Percentiles rank a stretch among this genome's conserved stretches.
Conservation (phyloP, 2,113 vertebrate genomes). For the Eulemur macaco region DNA sequence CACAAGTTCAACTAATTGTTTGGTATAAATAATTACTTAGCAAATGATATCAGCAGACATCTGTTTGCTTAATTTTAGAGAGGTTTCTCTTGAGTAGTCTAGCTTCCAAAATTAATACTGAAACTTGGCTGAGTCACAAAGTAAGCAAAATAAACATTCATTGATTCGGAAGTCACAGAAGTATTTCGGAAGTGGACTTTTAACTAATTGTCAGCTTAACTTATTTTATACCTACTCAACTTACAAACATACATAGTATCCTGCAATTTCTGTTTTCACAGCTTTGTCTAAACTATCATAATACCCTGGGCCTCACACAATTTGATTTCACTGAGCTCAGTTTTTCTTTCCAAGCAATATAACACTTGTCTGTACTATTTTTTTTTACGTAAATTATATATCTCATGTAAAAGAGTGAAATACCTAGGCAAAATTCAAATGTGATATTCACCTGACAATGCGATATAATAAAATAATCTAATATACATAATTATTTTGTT, state of each 20-base stretch:
- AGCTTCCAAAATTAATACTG: slow-evolving; percentile 62
- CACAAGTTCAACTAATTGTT: slow-evolving; percentile 60
- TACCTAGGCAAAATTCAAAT: slow-evolving; percentile 52
- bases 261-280: slow-evolving; percentile 30
- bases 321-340: slow-evolving; percentile 56
- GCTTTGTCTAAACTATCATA: background rate
- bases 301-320: background rate
- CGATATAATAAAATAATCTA: slow-evolving; percentile 38
- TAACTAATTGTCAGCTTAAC: slow-evolving; percentile 60
- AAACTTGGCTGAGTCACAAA: slow-evolving; percentile 50
- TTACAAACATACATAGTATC: background rate
- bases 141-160: slow-evolving; percentile 2
- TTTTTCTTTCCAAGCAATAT: slow-evolving; percentile 63
- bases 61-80: slow-evolving; percentile 73
- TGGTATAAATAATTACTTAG: slow-evolving; percentile 70
- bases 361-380: slow-evolving; percentile 32
- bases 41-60: slow-evolving; percentile 59
- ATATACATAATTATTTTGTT: slow-evolving; percentile 66
- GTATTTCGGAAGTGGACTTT: slow-evolving; percentile 58
- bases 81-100: slow-evolving; percentile 69
- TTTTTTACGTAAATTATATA: slow-evolving; percentile 39
- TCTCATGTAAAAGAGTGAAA: slow-evolving; percentile 36
- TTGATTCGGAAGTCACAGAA: slow-evolving; percentile 33
- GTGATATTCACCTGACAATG: slow-evolving; percentile 55
- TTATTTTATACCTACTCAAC: slow-evolving; percentile 39